Conservation (phyloP, 2,888 invertebrate genomes). For the Leptopilina drosophilae region DNA sequence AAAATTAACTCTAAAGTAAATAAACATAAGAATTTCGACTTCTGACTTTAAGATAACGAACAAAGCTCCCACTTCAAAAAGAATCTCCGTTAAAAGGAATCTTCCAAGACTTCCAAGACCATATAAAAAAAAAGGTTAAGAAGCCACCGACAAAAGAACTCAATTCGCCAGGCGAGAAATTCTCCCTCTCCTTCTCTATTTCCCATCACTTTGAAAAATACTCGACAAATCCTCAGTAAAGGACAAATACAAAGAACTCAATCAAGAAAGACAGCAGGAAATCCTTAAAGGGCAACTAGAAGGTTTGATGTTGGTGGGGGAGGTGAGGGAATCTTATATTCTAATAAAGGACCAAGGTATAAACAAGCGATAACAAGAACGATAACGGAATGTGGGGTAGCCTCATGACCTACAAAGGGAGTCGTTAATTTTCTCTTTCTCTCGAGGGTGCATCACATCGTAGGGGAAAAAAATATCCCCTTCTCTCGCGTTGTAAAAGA, state of each 20-base stretch:
- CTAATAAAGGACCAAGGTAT: background rate
- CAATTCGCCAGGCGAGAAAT: no score
- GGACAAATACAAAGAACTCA: conserved; percentile 15
- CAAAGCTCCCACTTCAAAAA: no score
- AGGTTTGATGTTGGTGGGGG: no score
- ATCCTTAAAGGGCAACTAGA: background rate
- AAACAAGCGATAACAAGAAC: conserved; percentile 29
- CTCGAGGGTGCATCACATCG: conserved; percentile 13
- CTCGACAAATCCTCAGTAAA: background rate
- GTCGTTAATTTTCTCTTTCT: conserved; percentile 45
- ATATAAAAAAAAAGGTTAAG: background rate
- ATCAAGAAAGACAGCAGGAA: background rate
- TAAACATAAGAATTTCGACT: no score
- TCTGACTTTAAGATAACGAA: no score
- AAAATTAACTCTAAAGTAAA: no score
- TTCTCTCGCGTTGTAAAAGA: no score
- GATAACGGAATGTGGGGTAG: conserved; percentile 24
- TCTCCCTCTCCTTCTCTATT: no score
- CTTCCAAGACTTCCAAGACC: no score
- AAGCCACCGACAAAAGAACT: background rate
- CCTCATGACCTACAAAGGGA: conserved; percentile 48
- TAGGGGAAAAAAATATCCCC: background rate
- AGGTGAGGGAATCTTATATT: background rate
- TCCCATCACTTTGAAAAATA: background rate
- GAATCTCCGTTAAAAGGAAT: no score